Base-by-base conservation (phyloP, 2,888 invertebrate genomes). In the Adelphocoris suturalis region DNA sequence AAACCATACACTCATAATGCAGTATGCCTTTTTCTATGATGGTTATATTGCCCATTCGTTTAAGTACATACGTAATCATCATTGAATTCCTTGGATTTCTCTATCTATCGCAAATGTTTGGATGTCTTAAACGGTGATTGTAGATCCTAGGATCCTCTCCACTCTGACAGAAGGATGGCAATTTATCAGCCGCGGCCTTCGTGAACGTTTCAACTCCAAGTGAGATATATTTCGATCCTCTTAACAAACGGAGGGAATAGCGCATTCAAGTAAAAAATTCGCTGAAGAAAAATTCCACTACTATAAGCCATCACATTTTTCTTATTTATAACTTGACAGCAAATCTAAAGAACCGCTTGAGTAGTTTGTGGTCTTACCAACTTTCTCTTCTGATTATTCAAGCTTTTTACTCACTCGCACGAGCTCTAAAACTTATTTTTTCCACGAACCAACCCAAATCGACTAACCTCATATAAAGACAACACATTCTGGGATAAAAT, bases 211-310 rank as follows among this genome's bases (percentile, higher is more conserved):
- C 57, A 57, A 16, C 57, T 57, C n/a, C n/a, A 57, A 57, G 57
- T 57, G 57, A 57, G 57, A 57, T 57, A 57, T 57, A 57, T 57
- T 57, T 57, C 57, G 57, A n/a, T 57, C 57, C n/a, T n/a, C 57
- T 57, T 57, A 57, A 57, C 57, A n/a, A 57, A 57, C 57, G 7
- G 57, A n/a, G 57, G n/a, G 37, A 37, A 57, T n/a, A n/a, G 16
- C n/a, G 57, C 57, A 2, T 57, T 57, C 57, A 7, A 14, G 57
- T n/a, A n/a, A n/a, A 57, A 16, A 57, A 57, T 7, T 57, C 5
- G 57, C 57, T 57, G n/a, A n/a, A 16, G 57, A 57, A 16, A 52
- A 16, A 16, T 57, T 57, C 57, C 57, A 57, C 57, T n/a, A 57
- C 16, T 57, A 57, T 57, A 57, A 57, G 16, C n/a, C 57, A n/a